Evolutionary conservation across 92 coral and sea anemone genomes (phyloP).

Genomic region (Zoanthus gigantus): DNA sequence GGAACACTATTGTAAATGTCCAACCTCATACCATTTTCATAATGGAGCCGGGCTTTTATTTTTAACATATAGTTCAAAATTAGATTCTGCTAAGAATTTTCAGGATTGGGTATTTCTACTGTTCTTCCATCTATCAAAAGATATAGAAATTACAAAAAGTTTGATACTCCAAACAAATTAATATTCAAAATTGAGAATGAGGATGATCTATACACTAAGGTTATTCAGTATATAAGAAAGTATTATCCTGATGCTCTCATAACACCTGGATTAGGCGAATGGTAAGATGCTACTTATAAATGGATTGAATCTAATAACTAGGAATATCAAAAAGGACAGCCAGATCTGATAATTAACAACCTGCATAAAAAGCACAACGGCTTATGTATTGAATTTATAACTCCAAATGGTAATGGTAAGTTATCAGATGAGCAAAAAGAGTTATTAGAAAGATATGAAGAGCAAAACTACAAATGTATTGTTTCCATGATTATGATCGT

Average conservation of each 20-base stretch:
- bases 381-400: constrained; percentile 31
- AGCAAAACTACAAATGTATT: too few species aligned
- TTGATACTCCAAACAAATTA: neutral
- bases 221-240: too few species aligned
- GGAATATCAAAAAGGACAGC: constrained; percentile 34
- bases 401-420: constrained; percentile 24
- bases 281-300: neutral
- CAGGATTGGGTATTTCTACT: constrained; percentile 30
- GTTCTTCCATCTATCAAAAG: neutral
- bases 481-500: too few species aligned
- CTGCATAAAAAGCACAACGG: constrained; percentile 22
- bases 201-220: constrained; percentile 7
- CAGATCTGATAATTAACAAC: constrained; percentile 28
- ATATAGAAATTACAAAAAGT: too few species aligned
- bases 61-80: neutral
- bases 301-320: neutral
- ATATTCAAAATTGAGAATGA: neutral
- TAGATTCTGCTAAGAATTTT: constrained; percentile 18
- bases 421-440: constrained; percentile 16
- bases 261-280: constrained; percentile 8
- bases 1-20: too few species aligned
- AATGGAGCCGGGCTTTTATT: constrained; percentile 39
- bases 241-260: too few species aligned
- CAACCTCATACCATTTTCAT: constrained; percentile 7
- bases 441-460: neutral